Evolutionary conservation across 2,797 vertebrate species (phyloP).

Genomic region (Sebastes flavidus): DNA sequence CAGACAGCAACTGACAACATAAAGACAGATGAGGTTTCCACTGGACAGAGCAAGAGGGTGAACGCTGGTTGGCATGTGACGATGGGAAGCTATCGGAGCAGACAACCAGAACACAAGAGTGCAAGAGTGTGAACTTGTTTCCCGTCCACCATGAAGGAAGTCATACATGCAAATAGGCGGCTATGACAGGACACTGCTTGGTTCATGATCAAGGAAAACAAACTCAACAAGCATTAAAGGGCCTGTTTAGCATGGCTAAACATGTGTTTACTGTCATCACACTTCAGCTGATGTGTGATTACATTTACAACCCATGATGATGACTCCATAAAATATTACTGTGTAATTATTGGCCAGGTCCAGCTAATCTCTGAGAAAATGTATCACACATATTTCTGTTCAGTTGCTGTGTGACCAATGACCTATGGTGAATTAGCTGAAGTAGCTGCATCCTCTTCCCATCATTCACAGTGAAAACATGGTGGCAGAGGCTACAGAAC

Average conservation of each 20-base stretch:
- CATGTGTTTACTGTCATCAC: not conserved
- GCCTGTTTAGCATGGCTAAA: not conserved
- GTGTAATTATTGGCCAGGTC: slow-evolving; percentile 17
- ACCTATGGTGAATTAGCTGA: slow-evolving; percentile 29
- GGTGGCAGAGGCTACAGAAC: not conserved
- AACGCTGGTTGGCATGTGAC: slow-evolving; percentile 4
- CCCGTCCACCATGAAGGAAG: slow-evolving; percentile 15
- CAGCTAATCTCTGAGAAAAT: not conserved
- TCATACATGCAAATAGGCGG: slow-evolving; percentile 54
- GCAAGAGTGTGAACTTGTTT: slow-evolving; percentile 15
- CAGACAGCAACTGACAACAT: not conserved
- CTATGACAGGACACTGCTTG: not conserved
- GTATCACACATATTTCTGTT: not conserved
- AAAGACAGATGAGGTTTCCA: slow-evolving; percentile 30
- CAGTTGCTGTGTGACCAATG: not conserved
- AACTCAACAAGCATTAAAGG: slow-evolving; percentile 5
- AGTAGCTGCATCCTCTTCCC: not conserved
- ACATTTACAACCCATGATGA: not conserved
- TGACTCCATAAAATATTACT: not conserved
- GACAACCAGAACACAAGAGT: slow-evolving; percentile 22
- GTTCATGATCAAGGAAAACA: slow-evolving; percentile 23
- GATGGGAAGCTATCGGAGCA: slow-evolving; percentile 22
- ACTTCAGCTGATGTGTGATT: not conserved
- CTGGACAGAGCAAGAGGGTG: not conserved
- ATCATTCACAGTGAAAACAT: slow-evolving; percentile 18